Base-by-base conservation (phyloP, 2,888 invertebrate species). In the Gerris lacustris region DNA sequence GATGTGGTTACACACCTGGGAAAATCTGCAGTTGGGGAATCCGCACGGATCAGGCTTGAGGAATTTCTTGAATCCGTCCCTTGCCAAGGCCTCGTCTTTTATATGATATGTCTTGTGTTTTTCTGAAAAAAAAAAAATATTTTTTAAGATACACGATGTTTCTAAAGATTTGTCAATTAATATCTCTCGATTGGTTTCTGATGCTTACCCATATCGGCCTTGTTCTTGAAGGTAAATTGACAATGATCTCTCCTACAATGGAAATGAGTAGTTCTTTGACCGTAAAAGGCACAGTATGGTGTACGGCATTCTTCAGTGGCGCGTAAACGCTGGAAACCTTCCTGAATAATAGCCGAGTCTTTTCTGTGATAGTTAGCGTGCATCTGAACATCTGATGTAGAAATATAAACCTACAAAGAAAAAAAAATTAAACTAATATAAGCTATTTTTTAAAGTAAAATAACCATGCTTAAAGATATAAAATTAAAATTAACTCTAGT, bases 381-480 rank as follows among this genome's bases (percentile, higher is more conserved):
- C 97, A 97, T 97, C 82, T 98, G 97, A 6, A 98, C 97, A 81
- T 98, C 98, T 68, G 96, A 96, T 5, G 98, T 98, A 77, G 96
- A 96, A 79, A 98, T 96, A 83, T 98, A 98, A 0, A 96, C 94
- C 45, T 67, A 44, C 9, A 5, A 84, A 96, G 96, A 83, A 55
- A 11, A 55, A 55, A 11, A 31, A 31, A 31, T 2, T 31, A 31
- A 31, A 31, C 31, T 31, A 31, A 31, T 31, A 31, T 31, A 31
- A 31, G 31, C 31, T 31, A 31, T 31, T 31, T 31, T 31, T 31
- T 31, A 31, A 31, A 31, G 31, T 31, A 31, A 31, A 31, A 31
- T 31, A 31, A 31, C 31, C 31, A 31, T 31, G 4, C 31, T 31
- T 31, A 31, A 31, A 31, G 31, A 31, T 2, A 31, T 31, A 31